Base-by-base conservation (phyloP, 2,888 invertebrate species). In the Platyscelio sp. region DNA sequence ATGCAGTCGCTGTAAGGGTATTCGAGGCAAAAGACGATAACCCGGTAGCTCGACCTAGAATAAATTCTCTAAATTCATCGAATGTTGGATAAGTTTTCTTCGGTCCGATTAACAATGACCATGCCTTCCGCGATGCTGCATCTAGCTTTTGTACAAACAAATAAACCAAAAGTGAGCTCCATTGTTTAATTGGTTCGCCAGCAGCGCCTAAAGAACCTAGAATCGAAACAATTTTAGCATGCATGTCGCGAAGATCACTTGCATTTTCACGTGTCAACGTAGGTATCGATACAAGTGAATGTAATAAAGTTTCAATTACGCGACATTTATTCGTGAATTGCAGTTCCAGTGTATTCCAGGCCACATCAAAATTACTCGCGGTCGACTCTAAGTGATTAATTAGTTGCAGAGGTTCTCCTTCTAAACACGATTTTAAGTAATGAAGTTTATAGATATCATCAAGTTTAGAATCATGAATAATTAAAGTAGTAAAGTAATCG, bases 101-200 rank as follows among this genome's bases (percentile, higher is more conserved):
- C 0, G 51, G 11, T 18, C 68, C 22, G 18, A 13, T 20, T 6
- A 18, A 29, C 9, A 68, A 29, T n/a, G 51, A 22, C 68, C 68
- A 68, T 1, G 68, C 33, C 13, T 13, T 15, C 5, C 38, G 18
- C 27, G 68, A 29, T n/a, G 15, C 68, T 15, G 68, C 24, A 38
- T 68, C 51, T 24, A 68, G 49, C 29, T 54, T 68, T 38, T 54
- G 51, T 5, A 38, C 22, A 7, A 24, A 9, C 1, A 51, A 54
- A 68, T 29, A 68, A 51, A 68, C 68, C 0, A 68, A 38, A 6
- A 68, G 5, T 15, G 51, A 33, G 22, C 54, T 38, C 68, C 54
- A 68, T 1, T 24, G 9, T 1, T 51, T 49, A 7, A 51, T 26
- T 3, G 33, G 33, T 15, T 54, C 51, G 15, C 54, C 54, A 6